Conservation (phyloP, 2,113 vertebrate species). For the Lepidothrix coronata region DNA sequence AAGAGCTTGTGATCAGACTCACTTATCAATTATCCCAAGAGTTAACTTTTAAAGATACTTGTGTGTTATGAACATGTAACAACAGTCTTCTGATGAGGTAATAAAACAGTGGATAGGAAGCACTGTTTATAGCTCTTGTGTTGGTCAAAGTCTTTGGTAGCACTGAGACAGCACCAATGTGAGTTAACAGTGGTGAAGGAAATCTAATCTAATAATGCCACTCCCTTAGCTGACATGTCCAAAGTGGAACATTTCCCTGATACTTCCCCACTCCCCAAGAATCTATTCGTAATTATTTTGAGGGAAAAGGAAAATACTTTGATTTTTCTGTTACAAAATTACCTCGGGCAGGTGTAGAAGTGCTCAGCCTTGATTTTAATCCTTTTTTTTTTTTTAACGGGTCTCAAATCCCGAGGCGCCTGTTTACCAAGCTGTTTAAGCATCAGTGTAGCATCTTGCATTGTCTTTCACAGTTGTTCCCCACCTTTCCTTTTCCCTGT, state of each 20-base stretch:
- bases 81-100: neutral
- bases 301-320: neutral
- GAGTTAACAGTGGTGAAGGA: neutral
- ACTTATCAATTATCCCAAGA: neutral
- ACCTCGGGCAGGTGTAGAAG: neutral
- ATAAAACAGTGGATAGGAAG: neutral
- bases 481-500: neutral
- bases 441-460: accelerated
- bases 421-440: neutral
- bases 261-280: neutral
- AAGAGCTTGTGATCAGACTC: neutral
- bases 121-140: neutral
- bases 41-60: neutral
- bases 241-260: accelerated
- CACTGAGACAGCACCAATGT: neutral
- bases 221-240: neutral
- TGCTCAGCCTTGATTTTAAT: neutral
- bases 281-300: neutral
- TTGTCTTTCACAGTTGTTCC: accelerated
- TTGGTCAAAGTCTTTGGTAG: neutral
- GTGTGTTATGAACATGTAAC: neutral
- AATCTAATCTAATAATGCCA: neutral
- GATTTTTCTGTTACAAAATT: neutral
- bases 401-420: accelerated
- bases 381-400: neutral